These are phyloP conservation scores for Conus canariensis DNA, from an alignment of 2,888 invertebrate genomes.

Conservation along the genomic window DNA sequence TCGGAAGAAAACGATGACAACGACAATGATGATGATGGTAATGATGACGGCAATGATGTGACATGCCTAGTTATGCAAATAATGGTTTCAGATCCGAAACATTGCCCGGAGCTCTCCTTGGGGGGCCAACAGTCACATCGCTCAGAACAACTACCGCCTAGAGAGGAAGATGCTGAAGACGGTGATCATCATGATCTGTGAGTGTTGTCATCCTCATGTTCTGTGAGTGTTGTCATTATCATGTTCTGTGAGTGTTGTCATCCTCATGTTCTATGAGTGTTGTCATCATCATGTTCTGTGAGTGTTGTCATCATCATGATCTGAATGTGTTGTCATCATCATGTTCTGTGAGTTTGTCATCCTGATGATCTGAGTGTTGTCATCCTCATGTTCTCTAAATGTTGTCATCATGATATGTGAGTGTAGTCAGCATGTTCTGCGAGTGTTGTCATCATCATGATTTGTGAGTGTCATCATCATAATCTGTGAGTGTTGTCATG, in stretches of 20 bases:
- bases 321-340: too few species aligned
- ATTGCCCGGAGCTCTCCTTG: slow-evolving; percentile 60
- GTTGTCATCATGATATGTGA: too few species aligned
- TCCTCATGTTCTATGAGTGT: background rate
- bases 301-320: background rate
- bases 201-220: slow-evolving; percentile 23
- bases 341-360: too few species aligned
- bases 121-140: slow-evolving; percentile 65
- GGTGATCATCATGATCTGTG: slow-evolving; percentile 53
- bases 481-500: too few species aligned
- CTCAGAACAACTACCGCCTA: slow-evolving; percentile 53
- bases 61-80: too few species aligned
- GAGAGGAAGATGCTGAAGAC: slow-evolving; percentile 58
- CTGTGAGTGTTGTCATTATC: background rate
- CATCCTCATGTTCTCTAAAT: too few species aligned
- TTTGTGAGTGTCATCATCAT: too few species aligned
- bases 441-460: too few species aligned
- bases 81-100: slow-evolving; percentile 54
- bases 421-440: too few species aligned
- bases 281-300: too few species aligned
- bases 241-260: background rate
- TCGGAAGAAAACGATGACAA: background rate
- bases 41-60: background rate
- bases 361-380: background rate
- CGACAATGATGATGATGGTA: background rate